Evolutionary conservation across 2,113 vertebrate species (phyloP).

Genomic region (Ailurus styani): DNA sequence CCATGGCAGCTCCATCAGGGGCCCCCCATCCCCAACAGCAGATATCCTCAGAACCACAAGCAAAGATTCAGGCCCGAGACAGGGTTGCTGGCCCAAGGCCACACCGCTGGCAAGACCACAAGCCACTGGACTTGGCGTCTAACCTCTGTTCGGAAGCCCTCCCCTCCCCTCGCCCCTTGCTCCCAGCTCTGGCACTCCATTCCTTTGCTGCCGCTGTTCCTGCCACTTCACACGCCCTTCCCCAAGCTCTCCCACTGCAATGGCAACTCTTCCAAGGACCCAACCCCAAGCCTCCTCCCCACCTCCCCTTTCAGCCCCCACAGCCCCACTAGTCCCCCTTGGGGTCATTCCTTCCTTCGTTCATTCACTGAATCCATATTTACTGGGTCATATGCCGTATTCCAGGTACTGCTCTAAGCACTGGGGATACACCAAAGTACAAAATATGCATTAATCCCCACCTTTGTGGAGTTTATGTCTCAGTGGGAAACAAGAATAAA

Average conservation of each 20-base stretch:
- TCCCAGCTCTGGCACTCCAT: too few species aligned
- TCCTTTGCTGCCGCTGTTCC: background rate
- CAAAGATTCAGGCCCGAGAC: background rate
- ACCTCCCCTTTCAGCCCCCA: background rate
- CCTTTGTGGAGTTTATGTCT: background rate
- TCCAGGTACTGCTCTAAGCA: background rate
- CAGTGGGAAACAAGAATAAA: background rate
- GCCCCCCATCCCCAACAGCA: background rate
- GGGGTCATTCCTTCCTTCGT: background rate
- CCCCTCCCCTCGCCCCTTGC: background rate
- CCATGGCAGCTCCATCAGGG: background rate
- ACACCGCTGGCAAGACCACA: accelerated
- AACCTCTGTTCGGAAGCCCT: background rate
- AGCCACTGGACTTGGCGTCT: background rate
- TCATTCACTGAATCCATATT: background rate
- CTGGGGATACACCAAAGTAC: background rate
- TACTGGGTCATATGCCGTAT: background rate
- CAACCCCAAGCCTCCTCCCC: background rate
- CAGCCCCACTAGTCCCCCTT: too few species aligned
- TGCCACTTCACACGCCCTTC: background rate
- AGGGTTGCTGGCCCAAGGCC: too few species aligned
- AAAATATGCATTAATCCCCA: background rate
- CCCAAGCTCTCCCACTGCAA: too few species aligned
- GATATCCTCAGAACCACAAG: background rate
- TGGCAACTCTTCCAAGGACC: background rate